These are phyloP conservation scores for Plotosus lineatus DNA, from an alignment of 2,113 vertebrate species.

Conservation along the genomic window DNA sequence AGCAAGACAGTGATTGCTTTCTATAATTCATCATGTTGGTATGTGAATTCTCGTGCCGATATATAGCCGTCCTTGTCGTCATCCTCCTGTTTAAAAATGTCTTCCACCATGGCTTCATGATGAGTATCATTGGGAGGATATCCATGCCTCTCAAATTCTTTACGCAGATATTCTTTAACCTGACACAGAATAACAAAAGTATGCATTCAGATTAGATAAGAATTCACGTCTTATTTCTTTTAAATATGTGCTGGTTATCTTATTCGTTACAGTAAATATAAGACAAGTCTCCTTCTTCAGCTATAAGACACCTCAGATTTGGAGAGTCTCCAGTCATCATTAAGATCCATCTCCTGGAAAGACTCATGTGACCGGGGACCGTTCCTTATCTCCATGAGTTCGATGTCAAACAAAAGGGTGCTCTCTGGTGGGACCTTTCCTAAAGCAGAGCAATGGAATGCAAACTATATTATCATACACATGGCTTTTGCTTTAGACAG, in stretches of 20 bases:
- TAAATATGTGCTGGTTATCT: neutral
- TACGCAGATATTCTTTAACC: slow-evolving; percentile 92
- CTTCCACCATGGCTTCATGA: slow-evolving; percentile 86
- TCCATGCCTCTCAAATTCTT: slow-evolving; percentile 91
- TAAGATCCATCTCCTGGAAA: slow-evolving; percentile 97
- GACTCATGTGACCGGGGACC: slow-evolving; percentile 95
- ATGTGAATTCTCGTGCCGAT: slow-evolving; percentile 95
- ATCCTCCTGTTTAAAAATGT: slow-evolving; percentile 96
- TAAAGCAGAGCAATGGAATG: slow-evolving; percentile 54
- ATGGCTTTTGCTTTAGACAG: neutral
- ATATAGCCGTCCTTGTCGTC: slow-evolving; percentile 92
- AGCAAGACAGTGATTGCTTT: slow-evolving; percentile 14
- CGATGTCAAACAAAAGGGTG: slow-evolving; percentile 88
- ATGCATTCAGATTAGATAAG: neutral
- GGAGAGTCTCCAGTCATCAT: slow-evolving; percentile 97
- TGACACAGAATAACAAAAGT: slow-evolving; percentile 54
- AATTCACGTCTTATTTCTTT: neutral
- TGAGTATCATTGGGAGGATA: slow-evolving; percentile 89
- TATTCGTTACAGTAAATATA: neutral
- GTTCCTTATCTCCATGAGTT: slow-evolving; percentile 92
- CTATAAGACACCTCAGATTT: slow-evolving; percentile 80
- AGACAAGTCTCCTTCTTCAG: neutral
- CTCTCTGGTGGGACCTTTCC: slow-evolving; percentile 97
- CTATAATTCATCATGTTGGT: slow-evolving; percentile 92
- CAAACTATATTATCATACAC: neutral